Evolutionary conservation across 2,888 invertebrate genomes (phyloP), one percentile per base, ranked within the genome.

Genomic region (Leptopilina myrica): DNA sequence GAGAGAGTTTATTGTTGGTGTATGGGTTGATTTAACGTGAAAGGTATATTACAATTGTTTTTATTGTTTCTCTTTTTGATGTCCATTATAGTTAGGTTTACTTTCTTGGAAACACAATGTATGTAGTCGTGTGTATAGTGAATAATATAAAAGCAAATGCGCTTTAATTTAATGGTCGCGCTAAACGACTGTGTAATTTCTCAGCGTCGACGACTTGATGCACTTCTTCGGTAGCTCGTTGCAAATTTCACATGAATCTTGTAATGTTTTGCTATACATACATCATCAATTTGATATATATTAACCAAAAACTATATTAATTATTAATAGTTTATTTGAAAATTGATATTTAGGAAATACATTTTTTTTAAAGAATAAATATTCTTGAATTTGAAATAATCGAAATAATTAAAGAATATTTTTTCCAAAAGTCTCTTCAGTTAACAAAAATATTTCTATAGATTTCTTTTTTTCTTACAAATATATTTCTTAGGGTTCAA

Each of bases 151-250:
- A 65, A 40, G 65, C 65, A 40, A 33, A 15, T 62, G 40, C 65
- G 40, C 64, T 69, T 69, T 69, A 53, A 53, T 69, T 69, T 69
- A 69, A 69, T 53, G 53, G 69, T 49, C 8, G 33, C 53, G 14
- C 12, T 69, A 53, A 53, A 69, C 26, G 49, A 69, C 26, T 46
- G 26, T 69, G 69, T 69, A 20, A 80, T 83, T 82, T 79, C 56
- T 83, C 82, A 79, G 53, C 62, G 81, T 82, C 82, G 40, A 33
- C 81, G 76, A 69, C 81, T 77, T 82, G 82, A 84, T 84, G 83
- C 82, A 82, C 81, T 82, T 84, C 80, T 78, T 69, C 62, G 81
- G 82, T 82, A 80, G 76, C 76, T 62, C 62, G 15, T 2, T 67
- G 67, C 69, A 5, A 33, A 49, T 26, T 69, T 80, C 81, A 76